phyloP scores from a whole-genome alignment of 2,113 vertebrate genomes.

The Candoia aspera region DNA sequence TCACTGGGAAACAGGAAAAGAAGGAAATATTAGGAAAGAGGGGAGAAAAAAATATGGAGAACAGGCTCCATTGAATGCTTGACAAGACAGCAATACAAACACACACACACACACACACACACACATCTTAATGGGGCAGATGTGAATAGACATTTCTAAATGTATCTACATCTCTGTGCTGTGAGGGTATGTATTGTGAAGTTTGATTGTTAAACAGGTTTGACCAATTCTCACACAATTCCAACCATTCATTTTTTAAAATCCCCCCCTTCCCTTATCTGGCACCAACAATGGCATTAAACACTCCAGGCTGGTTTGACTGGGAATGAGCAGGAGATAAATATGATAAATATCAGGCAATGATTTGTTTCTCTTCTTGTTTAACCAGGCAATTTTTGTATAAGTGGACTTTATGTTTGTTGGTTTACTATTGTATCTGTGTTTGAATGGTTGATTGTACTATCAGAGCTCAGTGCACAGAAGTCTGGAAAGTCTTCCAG shows the following conservation, averaged over 20 bases:
- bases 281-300: too few species aligned
- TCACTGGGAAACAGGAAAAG: conserved; percentile 57
- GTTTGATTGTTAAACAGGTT: conserved; percentile 46
- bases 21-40: conserved; percentile 20
- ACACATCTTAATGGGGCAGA: conserved; percentile 46
- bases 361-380: background rate
- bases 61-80: conserved; percentile 70
- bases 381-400: background rate
- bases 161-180: conserved; percentile 61
- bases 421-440: background rate
- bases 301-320: too few species aligned
- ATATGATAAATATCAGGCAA: background rate
- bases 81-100: conserved; percentile 63
- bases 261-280: background rate
- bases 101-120: background rate
- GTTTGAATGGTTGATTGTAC: background rate
- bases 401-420: background rate
- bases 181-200: conserved; percentile 12
- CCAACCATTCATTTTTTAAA: background rate
- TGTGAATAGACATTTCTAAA: conserved; percentile 64
- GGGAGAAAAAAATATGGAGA: conserved; percentile 20
- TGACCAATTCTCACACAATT: background rate
- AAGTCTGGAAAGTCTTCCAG: too few species aligned
- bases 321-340: too few species aligned
- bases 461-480: too few species aligned